Conservation (phyloP, 2,888 invertebrate species). For the Euspilapteryx auroguttella region DNA sequence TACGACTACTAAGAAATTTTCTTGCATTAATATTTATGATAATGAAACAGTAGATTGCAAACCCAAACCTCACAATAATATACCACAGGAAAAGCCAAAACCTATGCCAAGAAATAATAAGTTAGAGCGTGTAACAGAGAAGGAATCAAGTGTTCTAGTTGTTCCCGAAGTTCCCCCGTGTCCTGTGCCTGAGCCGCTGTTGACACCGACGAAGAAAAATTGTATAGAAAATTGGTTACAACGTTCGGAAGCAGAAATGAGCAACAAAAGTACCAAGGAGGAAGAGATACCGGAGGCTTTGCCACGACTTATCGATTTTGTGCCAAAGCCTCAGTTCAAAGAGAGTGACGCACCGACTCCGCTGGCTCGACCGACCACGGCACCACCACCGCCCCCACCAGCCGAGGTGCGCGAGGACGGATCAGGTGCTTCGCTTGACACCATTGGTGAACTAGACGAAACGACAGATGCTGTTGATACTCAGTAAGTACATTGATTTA, state of each 20-base stretch:
- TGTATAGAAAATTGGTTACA: conserved; percentile 53
- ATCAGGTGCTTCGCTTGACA: conserved; percentile 65
- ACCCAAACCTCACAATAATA: neutral
- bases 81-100: conserved; percentile 43
- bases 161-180: conserved; percentile 27
- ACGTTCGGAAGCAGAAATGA: conserved; percentile 51
- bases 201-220: conserved; percentile 49
- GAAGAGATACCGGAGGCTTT: conserved; percentile 48
- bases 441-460: conserved; percentile 73
- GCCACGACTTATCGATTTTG: conserved; percentile 72
- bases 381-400: conserved; percentile 27
- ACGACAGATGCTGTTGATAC: conserved; percentile 44
- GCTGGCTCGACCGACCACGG: conserved; percentile 32
- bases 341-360: conserved; percentile 21
- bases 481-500: conserved; percentile 26
- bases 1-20: conserved; percentile 19
- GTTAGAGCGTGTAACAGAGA: conserved; percentile 38
- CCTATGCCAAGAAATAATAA: conserved; percentile 58
- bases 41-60: neutral
- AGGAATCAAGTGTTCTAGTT: conserved; percentile 29
- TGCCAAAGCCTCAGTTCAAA: conserved; percentile 63
- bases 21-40: too few species aligned
- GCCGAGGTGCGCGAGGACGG: conserved; percentile 55
- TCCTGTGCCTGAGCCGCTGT: conserved; percentile 28
- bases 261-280: conserved; percentile 36